Conservation (phyloP, 2,113 vertebrate species). For the Ictalurus furcatus region DNA sequence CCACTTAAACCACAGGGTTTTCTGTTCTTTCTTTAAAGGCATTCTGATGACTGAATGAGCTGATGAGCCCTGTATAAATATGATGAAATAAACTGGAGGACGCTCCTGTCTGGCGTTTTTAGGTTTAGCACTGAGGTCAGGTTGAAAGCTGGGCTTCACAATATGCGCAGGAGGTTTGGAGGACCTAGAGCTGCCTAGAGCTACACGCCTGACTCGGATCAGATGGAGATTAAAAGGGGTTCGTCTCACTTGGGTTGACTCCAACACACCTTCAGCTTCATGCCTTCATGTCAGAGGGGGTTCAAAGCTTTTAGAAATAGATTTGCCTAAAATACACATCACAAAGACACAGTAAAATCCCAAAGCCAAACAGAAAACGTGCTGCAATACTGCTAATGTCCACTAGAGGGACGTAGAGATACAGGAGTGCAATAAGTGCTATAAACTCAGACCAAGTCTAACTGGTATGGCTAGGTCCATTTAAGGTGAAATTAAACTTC, state of each 20-base stretch:
- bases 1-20: slow-evolving; percentile 28
- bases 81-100: neutral
- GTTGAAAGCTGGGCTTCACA: slow-evolving; percentile 37
- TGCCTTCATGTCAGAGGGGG: neutral
- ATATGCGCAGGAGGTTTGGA: neutral
- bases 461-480: neutral
- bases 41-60: slow-evolving; percentile 39
- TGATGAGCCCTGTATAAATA: slow-evolving; percentile 27
- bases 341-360: neutral
- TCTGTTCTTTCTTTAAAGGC: neutral
- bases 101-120: neutral
- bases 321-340: neutral
- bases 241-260: neutral
- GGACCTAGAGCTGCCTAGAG: neutral
- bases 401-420: slow-evolving; percentile 53
- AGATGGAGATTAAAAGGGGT: neutral
- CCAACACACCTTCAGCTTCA: neutral
- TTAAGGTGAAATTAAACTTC: neutral
- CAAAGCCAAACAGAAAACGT: neutral
- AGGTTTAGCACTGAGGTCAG: slow-evolving; percentile 26
- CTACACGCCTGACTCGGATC: neutral
- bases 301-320: neutral
- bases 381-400: neutral
- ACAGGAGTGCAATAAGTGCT: slow-evolving; percentile 31
- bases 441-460: neutral